These are phyloP conservation scores for Myiagra hebetior DNA, from an alignment of 2,113 vertebrate genomes.

Conservation along the genomic window DNA sequence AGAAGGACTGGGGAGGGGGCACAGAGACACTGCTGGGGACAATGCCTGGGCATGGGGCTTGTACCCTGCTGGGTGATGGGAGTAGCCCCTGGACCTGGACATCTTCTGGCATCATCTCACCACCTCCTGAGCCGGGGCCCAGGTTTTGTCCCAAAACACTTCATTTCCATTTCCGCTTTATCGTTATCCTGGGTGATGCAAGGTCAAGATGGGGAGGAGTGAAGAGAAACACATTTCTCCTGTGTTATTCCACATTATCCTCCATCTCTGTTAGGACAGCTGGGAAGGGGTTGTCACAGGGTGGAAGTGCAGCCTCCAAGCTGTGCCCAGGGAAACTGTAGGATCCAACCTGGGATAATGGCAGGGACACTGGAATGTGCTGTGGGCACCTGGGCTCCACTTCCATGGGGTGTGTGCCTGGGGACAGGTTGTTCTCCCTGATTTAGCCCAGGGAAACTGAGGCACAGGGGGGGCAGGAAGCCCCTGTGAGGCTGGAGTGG, in stretches of 20 bases:
- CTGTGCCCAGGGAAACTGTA: background rate
- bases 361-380: background rate
- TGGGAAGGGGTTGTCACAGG: fast-evolving
- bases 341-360: background rate
- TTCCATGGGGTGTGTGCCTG: background rate
- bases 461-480: fast-evolving
- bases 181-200: background rate
- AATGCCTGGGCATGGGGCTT: fast-evolving
- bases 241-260: background rate
- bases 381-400: background rate
- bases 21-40: background rate
- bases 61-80: background rate
- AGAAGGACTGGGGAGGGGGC: background rate
- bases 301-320: background rate
- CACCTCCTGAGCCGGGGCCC: background rate
- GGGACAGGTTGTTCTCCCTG: background rate
- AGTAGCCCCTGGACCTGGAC: background rate
- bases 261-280: background rate
- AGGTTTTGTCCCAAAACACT: background rate
- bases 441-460: background rate
- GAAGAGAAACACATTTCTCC: background rate
- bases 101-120: background rate
- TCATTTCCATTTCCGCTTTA: background rate
- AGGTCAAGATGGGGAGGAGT: background rate
- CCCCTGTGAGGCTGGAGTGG: background rate